These are phyloP conservation scores for Drosophila macrothrix DNA, from an alignment of 2,888 invertebrate species.

Conservation along the genomic window DNA sequence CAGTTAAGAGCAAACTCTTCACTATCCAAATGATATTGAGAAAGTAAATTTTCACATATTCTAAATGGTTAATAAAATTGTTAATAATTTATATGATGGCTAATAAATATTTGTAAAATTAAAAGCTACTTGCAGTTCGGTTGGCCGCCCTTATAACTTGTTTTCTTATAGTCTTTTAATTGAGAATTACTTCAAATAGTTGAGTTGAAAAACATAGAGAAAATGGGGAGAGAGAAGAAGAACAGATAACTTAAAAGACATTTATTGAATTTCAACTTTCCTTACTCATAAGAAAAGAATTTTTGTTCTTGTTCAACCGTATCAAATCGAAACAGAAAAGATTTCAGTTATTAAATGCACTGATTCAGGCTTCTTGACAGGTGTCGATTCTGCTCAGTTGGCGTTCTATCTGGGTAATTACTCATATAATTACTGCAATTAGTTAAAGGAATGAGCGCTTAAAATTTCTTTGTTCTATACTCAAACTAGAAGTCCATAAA, in stretches of 20 bases:
- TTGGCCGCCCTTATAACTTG: background rate
- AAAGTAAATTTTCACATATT: background rate
- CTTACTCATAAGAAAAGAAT: background rate
- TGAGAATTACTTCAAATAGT: background rate
- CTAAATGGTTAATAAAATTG: background rate
- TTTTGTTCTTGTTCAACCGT: background rate
- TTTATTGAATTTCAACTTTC: background rate
- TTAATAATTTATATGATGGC: background rate
- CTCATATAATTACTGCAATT: conserved; percentile 51
- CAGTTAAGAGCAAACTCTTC: background rate
- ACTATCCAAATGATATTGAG: background rate
- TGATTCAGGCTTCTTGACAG: conserved; percentile 13
- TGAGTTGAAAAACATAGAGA: background rate
- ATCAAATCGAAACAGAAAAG: conserved; percentile 3
- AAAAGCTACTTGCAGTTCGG: background rate
- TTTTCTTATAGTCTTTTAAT: background rate
- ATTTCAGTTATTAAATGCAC: conserved; percentile 2
- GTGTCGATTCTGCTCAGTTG: conserved; percentile 12
- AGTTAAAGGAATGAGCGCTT: conserved; percentile 39
- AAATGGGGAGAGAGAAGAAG: background rate
- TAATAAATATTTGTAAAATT: background rate
- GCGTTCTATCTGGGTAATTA: conserved; percentile 29
- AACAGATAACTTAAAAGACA: background rate
- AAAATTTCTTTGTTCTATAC: conserved; percentile 26
- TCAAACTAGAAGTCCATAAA: conserved; percentile 45